Evolutionary conservation across 2,888 invertebrate genomes (phyloP).

Genomic region (Neoaliturus tenellus): DNA sequence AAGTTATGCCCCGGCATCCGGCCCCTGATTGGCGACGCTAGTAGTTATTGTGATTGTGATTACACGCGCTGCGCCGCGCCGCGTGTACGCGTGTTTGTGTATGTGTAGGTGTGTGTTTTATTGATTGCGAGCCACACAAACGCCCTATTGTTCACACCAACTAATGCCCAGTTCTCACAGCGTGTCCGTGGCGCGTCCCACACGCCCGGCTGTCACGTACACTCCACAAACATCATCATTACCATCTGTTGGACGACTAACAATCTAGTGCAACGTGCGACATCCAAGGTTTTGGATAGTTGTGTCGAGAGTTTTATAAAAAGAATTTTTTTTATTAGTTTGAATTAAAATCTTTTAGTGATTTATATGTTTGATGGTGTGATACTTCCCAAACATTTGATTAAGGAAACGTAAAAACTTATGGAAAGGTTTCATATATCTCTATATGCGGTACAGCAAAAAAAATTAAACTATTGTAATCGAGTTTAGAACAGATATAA

Average conservation of each 20-base stretch:
- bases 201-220: not conserved
- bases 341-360: too few relatives aligned
- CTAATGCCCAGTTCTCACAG: conserved; percentile 3
- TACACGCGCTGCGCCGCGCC: not conserved
- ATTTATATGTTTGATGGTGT: too few relatives aligned
- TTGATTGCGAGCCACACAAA: conserved; percentile 46
- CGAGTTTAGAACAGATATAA: too few relatives aligned
- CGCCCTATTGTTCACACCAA: conserved; percentile 34
- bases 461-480: too few relatives aligned
- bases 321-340: too few relatives aligned
- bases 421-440: too few relatives aligned
- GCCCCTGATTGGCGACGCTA: conserved; percentile 40
- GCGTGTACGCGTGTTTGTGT: conserved; percentile 34
- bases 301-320: too few relatives aligned
- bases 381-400: too few relatives aligned
- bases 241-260: not conserved
- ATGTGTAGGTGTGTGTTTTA: conserved; percentile 47
- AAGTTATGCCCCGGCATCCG: conserved; percentile 26
- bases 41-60: conserved; percentile 52
- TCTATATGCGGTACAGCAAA: too few relatives aligned
- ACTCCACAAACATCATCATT: not conserved
- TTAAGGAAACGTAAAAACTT: too few relatives aligned
- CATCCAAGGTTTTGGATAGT: too few relatives aligned
- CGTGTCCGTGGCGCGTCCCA: not conserved
- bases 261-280: not conserved